Conservation (phyloP, 2,113 vertebrate species). For the Manacus vitellinus region DNA sequence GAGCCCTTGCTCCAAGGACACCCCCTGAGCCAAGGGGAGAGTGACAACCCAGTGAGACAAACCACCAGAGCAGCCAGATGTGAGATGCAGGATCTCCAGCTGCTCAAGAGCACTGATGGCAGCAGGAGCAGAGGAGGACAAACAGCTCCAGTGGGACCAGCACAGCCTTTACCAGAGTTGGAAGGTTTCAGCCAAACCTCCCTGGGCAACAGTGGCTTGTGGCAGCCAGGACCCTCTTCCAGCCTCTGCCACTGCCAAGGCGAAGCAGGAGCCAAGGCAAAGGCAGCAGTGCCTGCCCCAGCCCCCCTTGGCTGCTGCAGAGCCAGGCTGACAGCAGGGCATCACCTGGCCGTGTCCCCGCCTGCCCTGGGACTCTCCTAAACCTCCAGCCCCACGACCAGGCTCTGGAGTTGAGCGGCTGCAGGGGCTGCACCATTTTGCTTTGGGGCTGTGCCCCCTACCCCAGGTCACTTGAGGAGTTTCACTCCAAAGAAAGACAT, state of each 20-base stretch:
- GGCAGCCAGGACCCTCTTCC: background rate
- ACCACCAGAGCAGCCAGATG: background rate
- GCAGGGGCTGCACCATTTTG: background rate
- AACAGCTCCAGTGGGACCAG: background rate
- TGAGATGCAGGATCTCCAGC: background rate
- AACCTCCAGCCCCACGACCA: rapidly evolving
- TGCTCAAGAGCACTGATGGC: background rate
- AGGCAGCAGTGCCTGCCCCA: background rate
- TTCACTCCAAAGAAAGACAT: background rate
- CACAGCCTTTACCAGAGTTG: background rate
- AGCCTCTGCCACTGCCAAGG: background rate
- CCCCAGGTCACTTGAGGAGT: rapidly evolving
- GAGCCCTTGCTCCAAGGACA: rapidly evolving
- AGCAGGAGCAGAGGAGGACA: rapidly evolving
- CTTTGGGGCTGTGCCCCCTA: background rate
- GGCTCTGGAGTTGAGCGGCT: background rate
- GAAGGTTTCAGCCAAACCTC: background rate
- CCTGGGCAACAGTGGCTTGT: background rate
- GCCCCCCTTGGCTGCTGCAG: background rate
- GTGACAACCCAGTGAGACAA: background rate
- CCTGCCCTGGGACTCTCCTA: background rate
- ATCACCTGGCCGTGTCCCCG: background rate
- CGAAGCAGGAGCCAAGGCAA: background rate
- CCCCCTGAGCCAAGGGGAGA: background rate
- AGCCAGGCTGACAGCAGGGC: background rate